These are phyloP conservation scores for Leptopilina boulardi DNA, from an alignment of 1,140 invertebrate genomes.

Conservation along the genomic window DNA sequence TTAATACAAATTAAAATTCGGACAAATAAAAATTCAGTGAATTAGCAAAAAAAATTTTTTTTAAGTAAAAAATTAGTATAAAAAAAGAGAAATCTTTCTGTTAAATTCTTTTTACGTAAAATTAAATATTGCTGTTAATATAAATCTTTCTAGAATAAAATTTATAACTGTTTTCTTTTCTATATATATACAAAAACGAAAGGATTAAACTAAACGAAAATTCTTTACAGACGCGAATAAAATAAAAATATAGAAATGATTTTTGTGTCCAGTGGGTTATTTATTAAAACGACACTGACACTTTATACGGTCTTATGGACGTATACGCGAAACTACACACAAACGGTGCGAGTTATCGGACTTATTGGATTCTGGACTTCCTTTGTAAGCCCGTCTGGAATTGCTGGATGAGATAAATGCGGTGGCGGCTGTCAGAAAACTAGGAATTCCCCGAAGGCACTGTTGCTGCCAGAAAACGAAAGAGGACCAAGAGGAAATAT, in stretches of 20 bases:
- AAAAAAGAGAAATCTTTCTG: too few relatives aligned
- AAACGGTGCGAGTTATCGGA: constrained; percentile 60
- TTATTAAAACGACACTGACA: constrained; percentile 50
- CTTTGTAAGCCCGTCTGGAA: constrained; percentile 65
- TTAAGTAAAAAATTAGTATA: too few relatives aligned
- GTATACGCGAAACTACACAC: background rate
- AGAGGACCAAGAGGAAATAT: constrained; percentile 37
- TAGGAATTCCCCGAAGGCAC: constrained; percentile 61
- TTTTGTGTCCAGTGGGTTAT: constrained; percentile 20
- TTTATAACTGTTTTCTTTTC: too few relatives aligned
- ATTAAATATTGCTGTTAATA: too few relatives aligned
- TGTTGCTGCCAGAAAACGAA: constrained; percentile 43
- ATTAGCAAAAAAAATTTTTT: too few relatives aligned
- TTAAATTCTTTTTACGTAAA: too few relatives aligned
- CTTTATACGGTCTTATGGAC: constrained; percentile 37
- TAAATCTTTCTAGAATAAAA: too few relatives aligned
- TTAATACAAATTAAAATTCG: too few relatives aligned
- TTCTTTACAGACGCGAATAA: too few relatives aligned
- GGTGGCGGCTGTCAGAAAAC: constrained; percentile 64
- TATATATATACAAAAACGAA: too few relatives aligned
- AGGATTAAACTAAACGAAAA: too few relatives aligned
- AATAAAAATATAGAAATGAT: background rate
- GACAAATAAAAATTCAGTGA: too few relatives aligned
- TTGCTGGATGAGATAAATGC: constrained; percentile 63
- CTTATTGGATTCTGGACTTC: constrained; percentile 66